A percentile compares a stretch with the other conserved stretches of the same genome.
These are phyloP conservation scores for Pipa parva DNA, from an alignment of 2,113 vertebrate species.

Conservation along the genomic window DNA sequence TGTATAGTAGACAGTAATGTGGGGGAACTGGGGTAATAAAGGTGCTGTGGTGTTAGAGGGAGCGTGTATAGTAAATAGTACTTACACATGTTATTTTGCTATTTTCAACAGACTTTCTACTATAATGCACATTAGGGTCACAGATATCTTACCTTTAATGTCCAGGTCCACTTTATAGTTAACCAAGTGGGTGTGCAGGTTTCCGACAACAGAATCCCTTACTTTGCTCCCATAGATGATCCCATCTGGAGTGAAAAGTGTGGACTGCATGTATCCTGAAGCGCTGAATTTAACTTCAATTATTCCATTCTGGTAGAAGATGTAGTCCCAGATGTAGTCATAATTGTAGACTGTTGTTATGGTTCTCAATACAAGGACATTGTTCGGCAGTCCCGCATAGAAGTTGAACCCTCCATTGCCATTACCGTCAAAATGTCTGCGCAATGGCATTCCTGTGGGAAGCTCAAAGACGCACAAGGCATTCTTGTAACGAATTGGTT, in stretches of 20 bases:
- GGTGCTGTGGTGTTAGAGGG: too few species aligned
- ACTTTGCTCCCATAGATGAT: slow-evolving; percentile 72
- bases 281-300: slow-evolving; percentile 81
- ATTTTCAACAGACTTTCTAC: neutral
- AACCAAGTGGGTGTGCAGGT: slow-evolving; percentile 83
- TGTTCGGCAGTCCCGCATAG: slow-evolving; percentile 73
- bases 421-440: slow-evolving; percentile 78
- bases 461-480: slow-evolving; percentile 86
- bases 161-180: slow-evolving; percentile 90
- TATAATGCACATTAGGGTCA: neutral
- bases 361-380: slow-evolving; percentile 76
- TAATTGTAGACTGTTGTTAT: slow-evolving; percentile 89
- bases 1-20: too few species aligned
- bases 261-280: slow-evolving; percentile 78
- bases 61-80: too few species aligned
- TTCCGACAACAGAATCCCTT: slow-evolving; percentile 77
- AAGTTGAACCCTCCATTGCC: slow-evolving; percentile 74
- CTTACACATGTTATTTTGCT: neutral
- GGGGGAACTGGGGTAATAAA: too few species aligned
- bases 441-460: slow-evolving; percentile 71
- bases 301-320: slow-evolving; percentile 82
- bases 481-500: slow-evolving; percentile 56
- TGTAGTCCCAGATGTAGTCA: slow-evolving; percentile 89
- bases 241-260: slow-evolving; percentile 77
- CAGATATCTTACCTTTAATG: slow-evolving; percentile 66